Evolutionary conservation across 2,113 vertebrate genomes (phyloP).

Genomic region (Dascyllus trimaculatus): DNA sequence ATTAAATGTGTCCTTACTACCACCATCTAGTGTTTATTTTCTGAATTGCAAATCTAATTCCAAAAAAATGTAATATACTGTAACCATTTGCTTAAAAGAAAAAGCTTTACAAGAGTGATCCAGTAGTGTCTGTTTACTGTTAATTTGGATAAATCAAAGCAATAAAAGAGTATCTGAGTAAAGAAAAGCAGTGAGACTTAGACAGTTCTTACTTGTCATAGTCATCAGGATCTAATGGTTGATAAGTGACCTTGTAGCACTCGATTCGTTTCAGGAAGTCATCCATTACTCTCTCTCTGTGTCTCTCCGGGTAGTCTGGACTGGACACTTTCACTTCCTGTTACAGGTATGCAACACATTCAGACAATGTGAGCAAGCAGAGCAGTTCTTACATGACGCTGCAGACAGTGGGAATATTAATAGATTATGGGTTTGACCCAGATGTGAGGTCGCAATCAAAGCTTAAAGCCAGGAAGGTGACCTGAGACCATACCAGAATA

Average conservation of each 20-base stretch:
- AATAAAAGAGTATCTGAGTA: not conserved
- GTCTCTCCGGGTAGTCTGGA: slow-evolving; percentile 94
- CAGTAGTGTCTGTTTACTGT: not conserved
- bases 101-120: not conserved
- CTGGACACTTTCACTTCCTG: slow-evolving; percentile 99
- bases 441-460: slow-evolving; percentile 13
- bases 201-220: slow-evolving; percentile 91
- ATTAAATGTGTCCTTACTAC: slow-evolving; percentile 5
- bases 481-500: slow-evolving; percentile 90
- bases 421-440: slow-evolving; percentile 40
- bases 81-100: not conserved
- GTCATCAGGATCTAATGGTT: slow-evolving; percentile 92
- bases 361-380: slow-evolving; percentile 11
- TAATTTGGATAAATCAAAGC: not conserved
- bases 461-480: not conserved
- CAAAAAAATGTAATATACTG: not conserved
- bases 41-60: slow-evolving; percentile 22
- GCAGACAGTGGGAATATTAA: slow-evolving; percentile 31
- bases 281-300: slow-evolving; percentile 96
- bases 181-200: not conserved
- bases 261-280: slow-evolving; percentile 98
- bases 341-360: slow-evolving; percentile 32
- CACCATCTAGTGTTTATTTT: slow-evolving; percentile 53
- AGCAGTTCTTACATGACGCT: not conserved
- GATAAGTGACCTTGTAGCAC: slow-evolving; percentile 98